These are phyloP conservation scores for Archips crataeganus DNA, from an alignment of 2,888 invertebrate genomes.

Conservation along the genomic window DNA sequence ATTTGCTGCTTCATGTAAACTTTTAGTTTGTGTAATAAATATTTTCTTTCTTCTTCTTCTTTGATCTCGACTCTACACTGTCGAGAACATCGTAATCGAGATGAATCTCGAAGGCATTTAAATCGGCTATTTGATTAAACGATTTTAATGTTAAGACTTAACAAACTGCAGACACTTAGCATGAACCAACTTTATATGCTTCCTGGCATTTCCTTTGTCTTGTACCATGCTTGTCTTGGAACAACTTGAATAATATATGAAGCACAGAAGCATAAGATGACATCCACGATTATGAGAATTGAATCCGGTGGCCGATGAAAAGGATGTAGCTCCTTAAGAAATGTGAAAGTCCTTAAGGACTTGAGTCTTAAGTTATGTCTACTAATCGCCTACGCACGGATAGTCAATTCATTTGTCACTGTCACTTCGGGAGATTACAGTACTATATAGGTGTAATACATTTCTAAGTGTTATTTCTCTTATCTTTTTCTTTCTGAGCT, in stretches of 20 bases:
- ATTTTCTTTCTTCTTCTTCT: too few species aligned
- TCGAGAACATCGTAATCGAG: too few species aligned
- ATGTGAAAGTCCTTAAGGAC: slow-evolving; percentile 6
- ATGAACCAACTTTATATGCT: too few species aligned
- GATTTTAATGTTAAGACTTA: too few species aligned
- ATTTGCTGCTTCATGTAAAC: too few species aligned
- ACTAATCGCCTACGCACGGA: slow-evolving; percentile 4
- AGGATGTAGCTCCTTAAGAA: slow-evolving; percentile 12
- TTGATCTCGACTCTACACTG: too few species aligned
- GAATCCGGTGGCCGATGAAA: not conserved
- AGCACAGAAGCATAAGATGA: not conserved
- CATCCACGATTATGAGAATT: not conserved
- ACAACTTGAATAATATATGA: not conserved
- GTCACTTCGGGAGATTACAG: not conserved
- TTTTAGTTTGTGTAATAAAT: too few species aligned
- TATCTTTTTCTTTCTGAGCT: not conserved
- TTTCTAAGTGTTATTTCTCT: not conserved
- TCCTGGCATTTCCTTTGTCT: too few species aligned
- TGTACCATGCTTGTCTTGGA: too few species aligned
- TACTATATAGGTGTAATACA: not conserved
- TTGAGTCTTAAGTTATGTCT: slow-evolving; percentile 6
- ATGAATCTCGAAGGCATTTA: too few species aligned
- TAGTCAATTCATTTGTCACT: not conserved
- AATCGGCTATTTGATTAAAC: too few species aligned
- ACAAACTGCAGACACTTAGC: too few species aligned